Percentiles rank a stretch among this genome's conserved stretches.
phyloP scores from a whole-genome alignment of 1,140 invertebrate genomes.

The Papilio polytes region DNA sequence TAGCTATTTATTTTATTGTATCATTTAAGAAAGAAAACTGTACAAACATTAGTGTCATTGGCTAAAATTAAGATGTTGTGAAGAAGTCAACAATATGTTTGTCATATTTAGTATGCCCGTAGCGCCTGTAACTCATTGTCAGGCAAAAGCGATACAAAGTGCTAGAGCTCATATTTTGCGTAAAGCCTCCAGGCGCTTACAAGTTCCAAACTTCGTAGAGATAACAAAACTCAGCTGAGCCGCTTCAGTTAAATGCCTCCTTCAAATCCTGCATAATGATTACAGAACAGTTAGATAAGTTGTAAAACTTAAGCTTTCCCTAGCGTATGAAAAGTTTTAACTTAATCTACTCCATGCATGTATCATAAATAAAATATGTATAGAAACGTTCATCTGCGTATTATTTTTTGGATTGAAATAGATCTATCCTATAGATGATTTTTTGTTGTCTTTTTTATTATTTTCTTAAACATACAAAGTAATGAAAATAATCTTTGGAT shows the following conservation, averaged over 20 bases:
- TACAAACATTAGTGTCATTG: not conserved
- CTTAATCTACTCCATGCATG: not conserved
- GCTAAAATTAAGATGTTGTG: not conserved
- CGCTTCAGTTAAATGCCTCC: slow-evolving; percentile 59
- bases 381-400: not conserved
- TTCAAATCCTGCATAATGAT: slow-evolving; percentile 57
- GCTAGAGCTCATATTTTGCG: slow-evolving; percentile 63
- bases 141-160: slow-evolving; percentile 47
- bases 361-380: not conserved
- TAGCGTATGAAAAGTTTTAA: slow-evolving; percentile 33
- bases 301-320: slow-evolving; percentile 21
- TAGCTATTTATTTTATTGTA: not conserved
- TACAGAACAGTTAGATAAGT: slow-evolving; percentile 28
- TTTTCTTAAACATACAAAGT: not conserved
- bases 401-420: not conserved
- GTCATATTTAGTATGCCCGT: slow-evolving; percentile 17
- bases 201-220: slow-evolving; percentile 70
- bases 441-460: too few relatives aligned
- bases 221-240: slow-evolving; percentile 67
- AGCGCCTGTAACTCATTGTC: slow-evolving; percentile 50
- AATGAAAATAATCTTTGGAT: not conserved
- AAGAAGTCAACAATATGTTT: not conserved
- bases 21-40: not conserved
- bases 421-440: too few relatives aligned
- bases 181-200: slow-evolving; percentile 63